phyloP scores from a whole-genome alignment of 2,797 vertebrate species.

The Paguma larvata region DNA sequence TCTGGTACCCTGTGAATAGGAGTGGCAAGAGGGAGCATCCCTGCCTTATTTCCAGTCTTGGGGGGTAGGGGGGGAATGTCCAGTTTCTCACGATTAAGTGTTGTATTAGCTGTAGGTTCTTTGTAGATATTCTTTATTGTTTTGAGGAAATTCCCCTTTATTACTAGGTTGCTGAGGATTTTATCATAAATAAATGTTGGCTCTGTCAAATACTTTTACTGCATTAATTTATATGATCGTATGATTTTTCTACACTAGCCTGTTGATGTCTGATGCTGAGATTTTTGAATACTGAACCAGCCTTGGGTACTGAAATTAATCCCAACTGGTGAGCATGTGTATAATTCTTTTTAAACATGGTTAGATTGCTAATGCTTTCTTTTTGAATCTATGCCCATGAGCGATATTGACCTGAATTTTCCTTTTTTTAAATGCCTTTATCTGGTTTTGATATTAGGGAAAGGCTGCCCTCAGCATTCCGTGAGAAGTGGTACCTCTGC shows the following conservation, averaged over 20 bases:
- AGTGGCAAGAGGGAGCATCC: neutral
- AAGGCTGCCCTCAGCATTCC: neutral
- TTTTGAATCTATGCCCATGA: neutral
- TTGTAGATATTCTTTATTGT: neutral
- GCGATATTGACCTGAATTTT: neutral
- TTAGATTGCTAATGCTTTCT: neutral
- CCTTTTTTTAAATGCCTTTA: neutral
- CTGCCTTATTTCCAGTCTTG: neutral
- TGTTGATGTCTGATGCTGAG: neutral
- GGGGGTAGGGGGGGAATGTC: neutral
- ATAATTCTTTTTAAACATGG: neutral
- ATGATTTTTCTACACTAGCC: neutral
- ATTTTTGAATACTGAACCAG: neutral
- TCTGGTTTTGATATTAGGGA: neutral
- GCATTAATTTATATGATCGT: neutral
- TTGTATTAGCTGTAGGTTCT: neutral
- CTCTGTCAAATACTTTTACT: constrained; percentile 4
- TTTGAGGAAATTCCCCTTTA: neutral
- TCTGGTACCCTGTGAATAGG: neutral
- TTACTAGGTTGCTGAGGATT: neutral
- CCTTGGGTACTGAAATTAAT: neutral
- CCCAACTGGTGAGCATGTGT: neutral
- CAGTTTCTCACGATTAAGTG: neutral
- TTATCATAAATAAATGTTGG: neutral
- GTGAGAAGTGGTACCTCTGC: neutral